A percentile compares a stretch with the other conserved stretches of the same genome.
Conservation (phyloP, 2,797 vertebrate genomes). For the Sebastes variabilis region DNA sequence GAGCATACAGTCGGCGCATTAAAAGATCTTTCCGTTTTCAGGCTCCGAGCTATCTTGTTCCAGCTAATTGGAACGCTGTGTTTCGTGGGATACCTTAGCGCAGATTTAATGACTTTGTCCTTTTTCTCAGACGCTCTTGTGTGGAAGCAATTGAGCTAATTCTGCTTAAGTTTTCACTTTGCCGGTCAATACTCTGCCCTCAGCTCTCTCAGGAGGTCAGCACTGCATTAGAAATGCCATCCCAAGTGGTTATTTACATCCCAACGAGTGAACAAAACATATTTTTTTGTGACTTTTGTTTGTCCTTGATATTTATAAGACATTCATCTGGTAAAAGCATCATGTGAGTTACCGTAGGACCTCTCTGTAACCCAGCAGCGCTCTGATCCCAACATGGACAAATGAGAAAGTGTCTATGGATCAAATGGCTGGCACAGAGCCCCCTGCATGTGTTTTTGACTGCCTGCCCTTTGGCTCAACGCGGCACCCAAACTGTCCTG, state of each 20-base stretch:
- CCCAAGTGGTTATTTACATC: slow-evolving; percentile 48
- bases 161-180: slow-evolving; percentile 74
- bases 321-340: slow-evolving; percentile 2
- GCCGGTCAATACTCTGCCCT: slow-evolving; percentile 57
- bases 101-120: slow-evolving; percentile 52
- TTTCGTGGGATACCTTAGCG: slow-evolving; percentile 34
- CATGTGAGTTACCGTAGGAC: not conserved
- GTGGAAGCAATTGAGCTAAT: slow-evolving; percentile 72
- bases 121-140: slow-evolving; percentile 37
- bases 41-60: slow-evolving; percentile 14
- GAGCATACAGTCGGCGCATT: slow-evolving; percentile 15
- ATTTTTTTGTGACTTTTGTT: slow-evolving; percentile 31
- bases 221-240: slow-evolving; percentile 47
- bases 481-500: slow-evolving; percentile 56
- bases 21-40: not conserved
- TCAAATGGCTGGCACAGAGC: slow-evolving; percentile 46
- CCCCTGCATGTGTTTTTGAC: slow-evolving; percentile 55
- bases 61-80: slow-evolving; percentile 36
- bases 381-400: slow-evolving; percentile 30
- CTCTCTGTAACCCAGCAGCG: slow-evolving; percentile 1
- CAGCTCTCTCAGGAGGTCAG: slow-evolving; percentile 38
- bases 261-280: slow-evolving; percentile 15
- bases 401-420: slow-evolving; percentile 42
- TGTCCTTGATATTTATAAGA: slow-evolving; percentile 35
- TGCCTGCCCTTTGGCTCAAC: slow-evolving; percentile 68